Conservation (phyloP, 2,797 vertebrate genomes). For the Phalloptychus januarius region DNA sequence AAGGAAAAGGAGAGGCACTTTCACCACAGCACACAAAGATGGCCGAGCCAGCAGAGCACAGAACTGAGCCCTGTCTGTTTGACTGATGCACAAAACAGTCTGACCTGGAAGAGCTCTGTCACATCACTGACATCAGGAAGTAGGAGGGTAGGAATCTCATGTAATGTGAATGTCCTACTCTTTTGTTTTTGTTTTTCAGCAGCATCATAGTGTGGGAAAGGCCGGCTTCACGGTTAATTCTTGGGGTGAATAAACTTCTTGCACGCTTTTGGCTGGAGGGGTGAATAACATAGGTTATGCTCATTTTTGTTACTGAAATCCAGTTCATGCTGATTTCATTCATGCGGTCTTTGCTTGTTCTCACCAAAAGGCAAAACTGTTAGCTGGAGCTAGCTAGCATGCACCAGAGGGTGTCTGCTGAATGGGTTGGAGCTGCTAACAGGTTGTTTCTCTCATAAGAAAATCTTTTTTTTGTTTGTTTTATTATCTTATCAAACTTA, state of each 20-base stretch:
- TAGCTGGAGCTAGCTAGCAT: not conserved
- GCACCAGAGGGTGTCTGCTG: not conserved
- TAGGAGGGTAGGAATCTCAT: not conserved
- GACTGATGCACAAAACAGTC: constrained; percentile 61
- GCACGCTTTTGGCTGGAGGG: not conserved
- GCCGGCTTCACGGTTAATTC: not conserved
- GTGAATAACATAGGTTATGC: not conserved
- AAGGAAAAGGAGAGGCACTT: constrained; percentile 47
- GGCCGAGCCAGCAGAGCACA: constrained; percentile 82
- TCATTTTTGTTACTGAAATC: not conserved
- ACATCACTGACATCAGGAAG: not conserved
- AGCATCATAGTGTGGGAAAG: not conserved
- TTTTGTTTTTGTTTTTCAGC: not conserved
- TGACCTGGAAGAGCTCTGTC: not conserved
- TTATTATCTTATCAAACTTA: not conserved
- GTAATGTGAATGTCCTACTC: not conserved
- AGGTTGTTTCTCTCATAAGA: not conserved
- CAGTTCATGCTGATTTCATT: not conserved
- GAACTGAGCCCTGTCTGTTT: constrained; percentile 68
- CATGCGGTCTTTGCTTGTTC: not conserved
- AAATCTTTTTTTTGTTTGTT: not conserved
- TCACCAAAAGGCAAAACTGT: not conserved
- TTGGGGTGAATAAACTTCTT: not conserved
- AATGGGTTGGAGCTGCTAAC: not conserved
- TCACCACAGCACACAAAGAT: constrained; percentile 70